phyloP scores from a whole-genome alignment of 2,113 vertebrate species.

The Rhizomys pruinosus region DNA sequence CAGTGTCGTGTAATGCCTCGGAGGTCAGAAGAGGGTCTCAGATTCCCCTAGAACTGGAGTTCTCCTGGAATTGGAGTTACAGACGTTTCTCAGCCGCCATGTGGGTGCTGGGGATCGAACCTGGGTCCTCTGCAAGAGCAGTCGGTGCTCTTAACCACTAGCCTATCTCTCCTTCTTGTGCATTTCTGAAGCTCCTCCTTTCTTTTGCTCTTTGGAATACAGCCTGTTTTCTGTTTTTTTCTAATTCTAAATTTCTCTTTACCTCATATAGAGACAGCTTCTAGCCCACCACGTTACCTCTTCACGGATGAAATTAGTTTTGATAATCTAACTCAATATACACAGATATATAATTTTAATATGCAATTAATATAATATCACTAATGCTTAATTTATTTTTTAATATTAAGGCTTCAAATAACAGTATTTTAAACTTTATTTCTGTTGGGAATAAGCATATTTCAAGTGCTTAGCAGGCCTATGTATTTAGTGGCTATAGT shows the following conservation, averaged over 20 bases:
- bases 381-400: not conserved
- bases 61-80: too few species aligned
- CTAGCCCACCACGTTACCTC: not conserved
- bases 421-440: not conserved
- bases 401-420: not conserved
- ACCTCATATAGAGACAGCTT: not conserved
- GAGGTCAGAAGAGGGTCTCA: too few species aligned
- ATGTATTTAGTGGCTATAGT: not conserved
- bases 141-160: too few species aligned
- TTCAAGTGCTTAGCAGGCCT: not conserved
- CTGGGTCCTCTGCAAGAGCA: too few species aligned
- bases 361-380: not conserved
- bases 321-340: not conserved
- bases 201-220: not conserved
- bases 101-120: too few species aligned
- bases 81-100: too few species aligned
- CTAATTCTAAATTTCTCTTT: not conserved
- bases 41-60: too few species aligned
- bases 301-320: not conserved
- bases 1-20: too few species aligned
- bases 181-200: not conserved
- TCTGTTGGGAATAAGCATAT: not conserved
- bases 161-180: too few species aligned
- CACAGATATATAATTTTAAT: not conserved
- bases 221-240: not conserved